Evolutionary conservation across 2,888 invertebrate species (phyloP).

Genomic region (Hoplodrina ambigua): DNA sequence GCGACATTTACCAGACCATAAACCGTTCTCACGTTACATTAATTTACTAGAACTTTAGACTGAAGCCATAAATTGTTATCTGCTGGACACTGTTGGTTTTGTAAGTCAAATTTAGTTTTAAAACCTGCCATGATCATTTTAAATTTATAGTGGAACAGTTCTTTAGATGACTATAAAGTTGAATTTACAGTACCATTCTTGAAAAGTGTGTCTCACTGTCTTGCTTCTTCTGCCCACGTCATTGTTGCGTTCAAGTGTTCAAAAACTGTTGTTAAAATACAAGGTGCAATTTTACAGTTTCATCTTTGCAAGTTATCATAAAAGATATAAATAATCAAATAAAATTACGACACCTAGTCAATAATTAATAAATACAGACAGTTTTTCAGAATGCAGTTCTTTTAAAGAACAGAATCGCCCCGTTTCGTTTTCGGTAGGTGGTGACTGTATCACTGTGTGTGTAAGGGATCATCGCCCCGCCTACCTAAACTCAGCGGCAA

Average conservation of each 20-base stretch:
- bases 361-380: no score
- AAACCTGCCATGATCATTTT: slow-evolving; percentile 31
- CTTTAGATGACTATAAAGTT: slow-evolving; percentile 23
- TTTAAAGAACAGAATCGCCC: no score
- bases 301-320: no score
- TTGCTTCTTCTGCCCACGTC: slow-evolving; percentile 19
- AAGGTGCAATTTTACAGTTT: no score
- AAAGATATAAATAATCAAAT: no score
- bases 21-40: slow-evolving; percentile 62
- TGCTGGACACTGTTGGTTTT: slow-evolving; percentile 38
- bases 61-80: slow-evolving; percentile 45
- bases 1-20: slow-evolving; percentile 34
- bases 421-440: no score
- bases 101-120: slow-evolving; percentile 46
- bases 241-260: background rate
- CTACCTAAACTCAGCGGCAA: no score
- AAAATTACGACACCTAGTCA: no score
- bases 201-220: background rate
- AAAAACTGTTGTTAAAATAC: slow-evolving; percentile 20
- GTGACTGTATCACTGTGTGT: no score
- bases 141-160: slow-evolving; percentile 36
- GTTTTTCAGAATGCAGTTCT: no score
- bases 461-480: no score
- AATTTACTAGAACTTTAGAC: slow-evolving; percentile 41
- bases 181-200: slow-evolving; percentile 12